These are phyloP conservation scores for Ispidina lecontei DNA, from an alignment of 2,797 vertebrate genomes.

Conservation along the genomic window DNA sequence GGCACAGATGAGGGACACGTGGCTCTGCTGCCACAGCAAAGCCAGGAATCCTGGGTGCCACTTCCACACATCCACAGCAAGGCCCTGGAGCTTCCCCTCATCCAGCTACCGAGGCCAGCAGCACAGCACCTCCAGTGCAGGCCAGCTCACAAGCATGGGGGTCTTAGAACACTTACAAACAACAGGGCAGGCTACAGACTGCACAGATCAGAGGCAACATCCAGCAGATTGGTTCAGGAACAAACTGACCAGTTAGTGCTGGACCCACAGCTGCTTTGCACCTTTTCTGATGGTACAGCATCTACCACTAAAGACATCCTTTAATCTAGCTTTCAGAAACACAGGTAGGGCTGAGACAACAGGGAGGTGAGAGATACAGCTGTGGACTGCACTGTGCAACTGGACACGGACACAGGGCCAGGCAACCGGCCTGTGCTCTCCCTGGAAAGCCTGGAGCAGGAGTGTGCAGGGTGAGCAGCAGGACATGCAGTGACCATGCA, in stretches of 20 bases:
- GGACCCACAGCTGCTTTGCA: not conserved
- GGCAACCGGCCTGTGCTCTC: not conserved
- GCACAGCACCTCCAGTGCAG: not conserved
- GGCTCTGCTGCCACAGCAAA: accelerated
- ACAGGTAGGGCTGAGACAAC: not conserved
- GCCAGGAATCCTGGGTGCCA: not conserved
- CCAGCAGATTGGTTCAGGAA: not conserved
- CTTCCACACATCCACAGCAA: not conserved
- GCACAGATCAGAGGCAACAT: not conserved
- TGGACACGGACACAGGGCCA: not conserved
- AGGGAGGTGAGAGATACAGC: not conserved
- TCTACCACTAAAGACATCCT: not conserved
- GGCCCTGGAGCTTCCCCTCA: not conserved
- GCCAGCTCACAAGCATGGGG: not conserved
- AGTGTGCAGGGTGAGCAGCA: not conserved
- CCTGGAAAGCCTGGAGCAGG: not conserved
- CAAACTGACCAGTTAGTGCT: not conserved
- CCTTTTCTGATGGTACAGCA: not conserved
- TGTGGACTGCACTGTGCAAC: not conserved
- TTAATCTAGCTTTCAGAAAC: not conserved
- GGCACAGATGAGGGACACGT: not conserved
- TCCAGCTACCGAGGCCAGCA: not conserved
- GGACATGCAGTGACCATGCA: too few relatives aligned
- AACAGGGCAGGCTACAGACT: not conserved
- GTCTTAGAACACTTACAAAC: not conserved